A percentile compares a stretch with the other conserved stretches of the same genome.
These are phyloP conservation scores for Drosophila dunni DNA, from an alignment of 1,140 invertebrate species.

Conservation along the genomic window DNA sequence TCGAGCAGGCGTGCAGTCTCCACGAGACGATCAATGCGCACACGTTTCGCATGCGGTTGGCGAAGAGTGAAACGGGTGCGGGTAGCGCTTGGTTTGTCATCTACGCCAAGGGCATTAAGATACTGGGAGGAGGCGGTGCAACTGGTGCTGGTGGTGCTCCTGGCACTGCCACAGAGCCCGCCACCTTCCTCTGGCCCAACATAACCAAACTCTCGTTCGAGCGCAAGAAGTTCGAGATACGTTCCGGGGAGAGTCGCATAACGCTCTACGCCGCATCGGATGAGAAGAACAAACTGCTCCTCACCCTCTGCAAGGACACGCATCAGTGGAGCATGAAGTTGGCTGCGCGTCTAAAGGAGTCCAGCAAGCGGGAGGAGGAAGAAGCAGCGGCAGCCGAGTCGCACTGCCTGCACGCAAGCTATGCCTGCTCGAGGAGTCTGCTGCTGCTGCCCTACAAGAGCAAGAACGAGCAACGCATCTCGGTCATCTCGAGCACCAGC, in stretches of 20 bases:
- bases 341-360: conserved; percentile 92
- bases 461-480: conserved; percentile 92
- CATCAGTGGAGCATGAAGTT: conserved; percentile 98
- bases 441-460: conserved; percentile 87
- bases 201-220: conserved; percentile 97
- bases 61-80: conserved; percentile 91
- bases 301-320: conserved; percentile 94
- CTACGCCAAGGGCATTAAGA: conserved; percentile 93
- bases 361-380: conserved; percentile 91
- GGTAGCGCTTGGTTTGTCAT: conserved; percentile 92
- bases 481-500: conserved; percentile 95
- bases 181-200: conserved; percentile 95
- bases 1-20: conserved; percentile 93
- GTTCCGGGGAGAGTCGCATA: conserved; percentile 94
- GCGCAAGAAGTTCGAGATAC: conserved; percentile 98
- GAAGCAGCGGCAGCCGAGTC: conserved; percentile 87
- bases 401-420: conserved; percentile 86
- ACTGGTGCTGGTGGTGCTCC: no score
- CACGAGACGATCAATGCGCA: conserved; percentile 96
- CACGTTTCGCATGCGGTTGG: conserved; percentile 93
- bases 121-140: conserved; percentile 86
- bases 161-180: conserved; percentile 81
- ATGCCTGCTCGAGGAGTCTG: conserved; percentile 88
- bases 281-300: conserved; percentile 95
- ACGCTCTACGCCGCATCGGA: conserved; percentile 95